These are phyloP conservation scores for Philypnodon macrostomus DNA, from an alignment of 2,797 vertebrate genomes.

Conservation along the genomic window DNA sequence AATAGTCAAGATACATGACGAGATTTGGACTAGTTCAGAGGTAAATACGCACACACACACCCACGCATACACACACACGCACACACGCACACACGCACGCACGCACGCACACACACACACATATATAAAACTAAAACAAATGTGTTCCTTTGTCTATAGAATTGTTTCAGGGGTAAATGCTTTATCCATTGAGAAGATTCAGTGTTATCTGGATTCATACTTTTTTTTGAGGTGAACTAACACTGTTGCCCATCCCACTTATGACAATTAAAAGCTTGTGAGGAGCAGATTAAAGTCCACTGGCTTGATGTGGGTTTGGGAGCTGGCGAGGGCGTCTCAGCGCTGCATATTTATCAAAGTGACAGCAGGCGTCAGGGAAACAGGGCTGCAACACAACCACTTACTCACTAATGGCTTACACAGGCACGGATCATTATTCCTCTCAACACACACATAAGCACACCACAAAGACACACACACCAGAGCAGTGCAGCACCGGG, in stretches of 20 bases:
- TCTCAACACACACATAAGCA: conserved; percentile 49
- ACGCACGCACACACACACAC: too few species aligned
- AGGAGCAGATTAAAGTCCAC: conserved; percentile 36
- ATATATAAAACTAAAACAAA: too few species aligned
- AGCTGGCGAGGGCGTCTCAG: conserved; percentile 56
- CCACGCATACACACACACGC: too few species aligned
- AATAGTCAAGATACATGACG: too few species aligned
- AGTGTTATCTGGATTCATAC: not conserved
- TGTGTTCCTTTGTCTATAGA: too few species aligned
- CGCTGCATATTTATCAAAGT: conserved; percentile 76
- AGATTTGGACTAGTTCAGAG: too few species aligned
- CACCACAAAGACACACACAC: not conserved
- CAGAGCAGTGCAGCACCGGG: conserved; percentile 27
- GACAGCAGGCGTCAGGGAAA: conserved; percentile 73
- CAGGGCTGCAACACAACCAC: conserved; percentile 68
- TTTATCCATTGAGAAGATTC: not conserved
- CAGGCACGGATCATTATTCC: conserved; percentile 76
- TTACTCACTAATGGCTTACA: conserved; percentile 76
- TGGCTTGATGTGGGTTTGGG: conserved; percentile 39
- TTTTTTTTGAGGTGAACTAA: not conserved
- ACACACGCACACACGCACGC: too few species aligned
- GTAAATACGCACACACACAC: too few species aligned
- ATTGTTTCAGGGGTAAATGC: too few species aligned
- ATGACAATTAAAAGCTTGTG: conserved; percentile 34
- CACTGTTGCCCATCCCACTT: conserved; percentile 4